Percentiles rank a stretch among this genome's conserved stretches.
Evolutionary conservation across 2,113 vertebrate species (phyloP).

Genomic region (Condylura cristata): DNA sequence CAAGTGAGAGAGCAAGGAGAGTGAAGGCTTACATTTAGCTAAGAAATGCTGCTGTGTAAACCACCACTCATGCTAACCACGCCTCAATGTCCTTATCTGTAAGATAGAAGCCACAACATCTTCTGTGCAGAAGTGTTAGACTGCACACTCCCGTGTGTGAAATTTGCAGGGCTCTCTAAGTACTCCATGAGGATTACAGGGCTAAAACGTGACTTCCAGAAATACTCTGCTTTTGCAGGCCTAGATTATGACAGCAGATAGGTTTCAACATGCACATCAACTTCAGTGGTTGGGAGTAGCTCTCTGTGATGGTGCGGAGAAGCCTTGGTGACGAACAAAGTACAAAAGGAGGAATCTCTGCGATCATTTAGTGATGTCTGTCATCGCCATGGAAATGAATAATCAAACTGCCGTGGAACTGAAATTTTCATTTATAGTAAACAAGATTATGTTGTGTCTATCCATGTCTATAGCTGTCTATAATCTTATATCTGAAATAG

Average conservation of each 20-base stretch:
- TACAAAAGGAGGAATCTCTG: background rate
- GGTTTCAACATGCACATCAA: background rate
- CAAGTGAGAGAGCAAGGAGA: background rate
- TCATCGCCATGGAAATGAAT: background rate
- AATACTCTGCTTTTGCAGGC: background rate
- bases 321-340: background rate
- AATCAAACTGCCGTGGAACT: background rate
- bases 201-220: constrained; percentile 13
- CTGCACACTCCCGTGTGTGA: background rate
- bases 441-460: background rate
- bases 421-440: background rate
- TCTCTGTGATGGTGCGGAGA: background rate
- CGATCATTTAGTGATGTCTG: background rate
- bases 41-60: background rate
- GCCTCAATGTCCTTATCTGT: background rate
- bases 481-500: no score
- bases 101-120: background rate
- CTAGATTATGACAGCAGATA: background rate
- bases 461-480: background rate
- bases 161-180: background rate
- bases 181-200: background rate
- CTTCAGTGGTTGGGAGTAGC: background rate
- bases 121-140: background rate
- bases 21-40: background rate
- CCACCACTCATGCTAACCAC: background rate